Evolutionary conservation across 2,888 invertebrate genomes (phyloP).

Genomic region (Alloplasta piceator): DNA sequence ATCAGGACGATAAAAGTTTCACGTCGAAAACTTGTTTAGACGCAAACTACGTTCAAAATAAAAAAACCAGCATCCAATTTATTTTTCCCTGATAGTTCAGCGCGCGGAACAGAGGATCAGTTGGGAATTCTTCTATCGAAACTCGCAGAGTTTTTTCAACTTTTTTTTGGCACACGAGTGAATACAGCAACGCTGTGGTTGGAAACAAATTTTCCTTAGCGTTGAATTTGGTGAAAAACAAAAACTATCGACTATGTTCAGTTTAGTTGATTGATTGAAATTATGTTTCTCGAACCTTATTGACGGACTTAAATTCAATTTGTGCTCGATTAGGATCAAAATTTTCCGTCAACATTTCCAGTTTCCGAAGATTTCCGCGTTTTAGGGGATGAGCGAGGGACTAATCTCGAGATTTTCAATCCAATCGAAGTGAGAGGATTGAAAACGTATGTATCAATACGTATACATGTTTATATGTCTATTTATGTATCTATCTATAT

Average conservation of each 20-base stretch:
- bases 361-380: neutral
- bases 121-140: neutral
- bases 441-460: conserved; percentile 19
- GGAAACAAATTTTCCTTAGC: neutral
- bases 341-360: conserved; percentile 20
- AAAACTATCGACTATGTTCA: conserved; percentile 30
- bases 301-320: conserved; percentile 15
- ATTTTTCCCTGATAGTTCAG: neutral
- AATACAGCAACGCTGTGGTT: neutral
- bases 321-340: conserved; percentile 1
- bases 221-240: neutral
- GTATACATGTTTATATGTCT: neutral
- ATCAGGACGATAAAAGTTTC: conserved; percentile 25
- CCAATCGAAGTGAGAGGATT: conserved; percentile 18
- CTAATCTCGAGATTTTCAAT: conserved; percentile 25
- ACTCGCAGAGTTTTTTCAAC: neutral
- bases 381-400: neutral
- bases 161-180: neutral
- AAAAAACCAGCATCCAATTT: neutral
- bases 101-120: neutral
- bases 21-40: conserved; percentile 1
- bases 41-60: neutral
- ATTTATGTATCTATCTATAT: conserved; percentile 3
- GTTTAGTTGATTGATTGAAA: neutral
- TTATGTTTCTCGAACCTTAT: conserved; percentile 5